These are phyloP conservation scores for Sinosuthora webbiana DNA, from an alignment of 2,113 vertebrate species.

Conservation along the genomic window DNA sequence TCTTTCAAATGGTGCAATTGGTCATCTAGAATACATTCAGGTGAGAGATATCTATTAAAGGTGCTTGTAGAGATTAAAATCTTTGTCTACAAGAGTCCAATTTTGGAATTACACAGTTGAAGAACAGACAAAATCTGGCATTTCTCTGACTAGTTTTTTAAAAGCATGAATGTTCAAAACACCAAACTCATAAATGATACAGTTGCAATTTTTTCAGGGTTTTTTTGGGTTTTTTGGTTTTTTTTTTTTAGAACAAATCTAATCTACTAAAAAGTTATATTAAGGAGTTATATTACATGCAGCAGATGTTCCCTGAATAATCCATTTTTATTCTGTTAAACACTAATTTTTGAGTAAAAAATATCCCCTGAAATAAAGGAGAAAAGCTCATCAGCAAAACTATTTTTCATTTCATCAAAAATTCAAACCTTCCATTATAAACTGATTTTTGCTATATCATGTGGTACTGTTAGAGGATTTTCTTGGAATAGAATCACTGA, in stretches of 20 bases:
- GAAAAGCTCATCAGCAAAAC: not conserved
- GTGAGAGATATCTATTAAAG: not conserved
- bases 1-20: not conserved
- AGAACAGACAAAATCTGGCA: not conserved
- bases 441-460: not conserved
- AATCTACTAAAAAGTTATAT: not conserved
- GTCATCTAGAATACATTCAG: conserved; percentile 10
- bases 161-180: not conserved
- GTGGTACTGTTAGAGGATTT: not conserved
- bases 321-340: not conserved
- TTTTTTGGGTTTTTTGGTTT: not conserved
- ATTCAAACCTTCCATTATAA: not conserved
- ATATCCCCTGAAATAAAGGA: not conserved
- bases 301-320: not conserved
- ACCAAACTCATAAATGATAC: not conserved
- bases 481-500: not conserved
- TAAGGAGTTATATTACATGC: not conserved
- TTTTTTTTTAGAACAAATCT: not conserved
- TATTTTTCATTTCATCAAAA: not conserved
- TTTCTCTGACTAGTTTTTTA: not conserved
- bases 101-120: not conserved
- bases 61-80: not conserved
- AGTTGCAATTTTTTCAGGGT: not conserved
- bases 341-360: not conserved
- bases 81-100: not conserved